Conservation (phyloP, 1,140 invertebrate genomes). For the Dreissena rostriformis region DNA sequence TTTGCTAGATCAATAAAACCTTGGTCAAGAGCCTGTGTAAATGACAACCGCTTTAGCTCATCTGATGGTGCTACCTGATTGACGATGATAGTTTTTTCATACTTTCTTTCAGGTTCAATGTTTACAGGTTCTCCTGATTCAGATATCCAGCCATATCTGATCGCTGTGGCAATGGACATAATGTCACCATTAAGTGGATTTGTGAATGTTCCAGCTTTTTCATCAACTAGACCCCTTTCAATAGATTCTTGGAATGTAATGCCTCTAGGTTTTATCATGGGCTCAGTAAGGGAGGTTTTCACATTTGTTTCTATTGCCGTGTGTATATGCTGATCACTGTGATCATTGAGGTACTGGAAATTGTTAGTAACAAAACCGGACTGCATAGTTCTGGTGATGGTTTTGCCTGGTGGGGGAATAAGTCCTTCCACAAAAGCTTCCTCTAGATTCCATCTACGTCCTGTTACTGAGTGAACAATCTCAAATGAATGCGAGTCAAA, state of each 20-base stretch:
- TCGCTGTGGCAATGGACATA: slow-evolving; percentile 90
- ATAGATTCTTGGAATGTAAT: slow-evolving; percentile 70
- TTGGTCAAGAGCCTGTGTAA: slow-evolving; percentile 78
- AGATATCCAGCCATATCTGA: slow-evolving; percentile 84
- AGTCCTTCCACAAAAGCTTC: slow-evolving; percentile 75
- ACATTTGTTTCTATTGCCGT: slow-evolving; percentile 44
- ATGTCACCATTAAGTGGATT: slow-evolving; percentile 91
- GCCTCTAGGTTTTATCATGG: slow-evolving; percentile 35
- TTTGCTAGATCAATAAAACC: slow-evolving; percentile 90
- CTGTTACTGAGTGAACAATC: slow-evolving; percentile 82
- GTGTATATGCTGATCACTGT: slow-evolving; percentile 43
- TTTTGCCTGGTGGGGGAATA: slow-evolving; percentile 67
- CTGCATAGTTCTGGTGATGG: slow-evolving; percentile 48
- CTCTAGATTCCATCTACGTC: slow-evolving; percentile 70
- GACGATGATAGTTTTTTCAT: slow-evolving; percentile 48
- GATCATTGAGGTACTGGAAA: slow-evolving; percentile 41
- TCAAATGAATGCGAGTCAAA: slow-evolving; percentile 90
- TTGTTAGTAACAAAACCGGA: slow-evolving; percentile 51
- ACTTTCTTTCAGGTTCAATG: slow-evolving; percentile 46
- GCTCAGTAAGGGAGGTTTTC: slow-evolving; percentile 49
- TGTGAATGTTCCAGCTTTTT: slow-evolving; percentile 86
- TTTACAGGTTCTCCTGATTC: slow-evolving; percentile 41
- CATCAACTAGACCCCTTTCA: slow-evolving; percentile 87
- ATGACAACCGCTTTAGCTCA: slow-evolving; percentile 66
- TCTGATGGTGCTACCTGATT: slow-evolving; percentile 50